phyloP scores from a whole-genome alignment of 2,888 invertebrate genomes.

The Drosophila kokeensis region DNA sequence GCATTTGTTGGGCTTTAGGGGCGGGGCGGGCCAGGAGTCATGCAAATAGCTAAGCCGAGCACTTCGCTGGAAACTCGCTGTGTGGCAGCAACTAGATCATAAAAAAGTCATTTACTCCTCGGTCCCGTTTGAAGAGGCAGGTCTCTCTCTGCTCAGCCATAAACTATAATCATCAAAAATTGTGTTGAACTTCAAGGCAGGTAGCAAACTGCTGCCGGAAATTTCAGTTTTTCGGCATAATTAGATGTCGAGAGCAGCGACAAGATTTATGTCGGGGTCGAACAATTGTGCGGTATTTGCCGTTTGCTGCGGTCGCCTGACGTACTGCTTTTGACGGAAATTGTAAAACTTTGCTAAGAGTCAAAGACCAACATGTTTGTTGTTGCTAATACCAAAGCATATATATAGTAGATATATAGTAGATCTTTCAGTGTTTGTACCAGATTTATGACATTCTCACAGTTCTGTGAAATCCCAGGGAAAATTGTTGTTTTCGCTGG shows the following conservation, averaged over 20 bases:
- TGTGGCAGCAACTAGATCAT: conserved; percentile 53
- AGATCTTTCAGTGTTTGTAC: conserved; percentile 5
- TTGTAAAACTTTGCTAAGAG: conserved; percentile 36
- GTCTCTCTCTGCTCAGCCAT: conserved; percentile 21
- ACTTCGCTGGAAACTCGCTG: conserved; percentile 34
- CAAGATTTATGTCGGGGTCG: conserved; percentile 46
- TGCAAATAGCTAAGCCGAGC: conserved; percentile 39
- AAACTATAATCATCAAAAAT: conserved; percentile 54
- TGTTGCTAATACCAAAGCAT: background rate
- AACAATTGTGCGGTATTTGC: conserved; percentile 17
- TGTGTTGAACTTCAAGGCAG: conserved; percentile 38
- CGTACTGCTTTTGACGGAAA: conserved; percentile 41
- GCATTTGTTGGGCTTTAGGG: conserved; percentile 45
- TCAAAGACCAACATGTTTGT: conserved; percentile 19
- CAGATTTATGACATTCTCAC: conserved; percentile 38
- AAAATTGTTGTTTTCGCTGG: conserved; percentile 4
- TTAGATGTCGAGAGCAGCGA: conserved; percentile 43
- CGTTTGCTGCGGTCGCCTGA: conserved; percentile 54
- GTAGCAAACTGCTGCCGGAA: conserved; percentile 46
- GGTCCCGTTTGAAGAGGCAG: conserved; percentile 6
- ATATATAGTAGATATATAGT: background rate
- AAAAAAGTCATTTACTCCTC: conserved; percentile 58
- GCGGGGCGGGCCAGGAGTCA: conserved; percentile 14
- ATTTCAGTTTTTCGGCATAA: conserved; percentile 55
- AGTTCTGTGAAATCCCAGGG: conserved; percentile 22